Conservation (phyloP, 2,797 vertebrate genomes). For the Antennarius maculatus region DNA sequence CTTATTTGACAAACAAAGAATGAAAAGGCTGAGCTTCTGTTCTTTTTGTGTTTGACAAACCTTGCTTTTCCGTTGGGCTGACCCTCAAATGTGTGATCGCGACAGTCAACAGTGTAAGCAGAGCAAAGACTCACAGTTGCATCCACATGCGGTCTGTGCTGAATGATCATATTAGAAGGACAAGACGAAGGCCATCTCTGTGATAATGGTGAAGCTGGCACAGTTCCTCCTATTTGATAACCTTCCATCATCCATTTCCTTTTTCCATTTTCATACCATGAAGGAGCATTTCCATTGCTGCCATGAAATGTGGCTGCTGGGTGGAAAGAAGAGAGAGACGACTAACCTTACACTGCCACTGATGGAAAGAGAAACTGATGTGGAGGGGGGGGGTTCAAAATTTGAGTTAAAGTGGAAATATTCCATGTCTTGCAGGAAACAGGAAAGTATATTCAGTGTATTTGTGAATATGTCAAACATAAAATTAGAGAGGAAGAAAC, state of each 20-base stretch:
- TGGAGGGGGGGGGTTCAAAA: slow-evolving; percentile 6
- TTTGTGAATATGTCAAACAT: neutral
- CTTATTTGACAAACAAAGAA: neutral
- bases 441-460: neutral
- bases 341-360: slow-evolving; percentile 57
- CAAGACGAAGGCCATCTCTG: slow-evolving; percentile 24
- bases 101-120: neutral
- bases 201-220: slow-evolving; percentile 13
- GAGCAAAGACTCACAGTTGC: slow-evolving; percentile 12
- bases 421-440: neutral
- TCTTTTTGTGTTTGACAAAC: slow-evolving; percentile 9
- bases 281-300: slow-evolving; percentile 54
- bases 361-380: slow-evolving; percentile 29
- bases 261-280: slow-evolving; percentile 67
- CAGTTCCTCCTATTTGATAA: slow-evolving; percentile 40
- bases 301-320: slow-evolving; percentile 70
- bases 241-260: slow-evolving; percentile 49
- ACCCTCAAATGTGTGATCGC: neutral
- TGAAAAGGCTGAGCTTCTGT: neutral
- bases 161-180: slow-evolving; percentile 23
- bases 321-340: slow-evolving; percentile 38
- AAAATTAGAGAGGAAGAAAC: slow-evolving; percentile 32
- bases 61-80: neutral
- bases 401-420: too few relatives aligned
- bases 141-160: slow-evolving; percentile 9